Conservation (phyloP, 2,797 vertebrate species). For the Todus mexicanus region DNA sequence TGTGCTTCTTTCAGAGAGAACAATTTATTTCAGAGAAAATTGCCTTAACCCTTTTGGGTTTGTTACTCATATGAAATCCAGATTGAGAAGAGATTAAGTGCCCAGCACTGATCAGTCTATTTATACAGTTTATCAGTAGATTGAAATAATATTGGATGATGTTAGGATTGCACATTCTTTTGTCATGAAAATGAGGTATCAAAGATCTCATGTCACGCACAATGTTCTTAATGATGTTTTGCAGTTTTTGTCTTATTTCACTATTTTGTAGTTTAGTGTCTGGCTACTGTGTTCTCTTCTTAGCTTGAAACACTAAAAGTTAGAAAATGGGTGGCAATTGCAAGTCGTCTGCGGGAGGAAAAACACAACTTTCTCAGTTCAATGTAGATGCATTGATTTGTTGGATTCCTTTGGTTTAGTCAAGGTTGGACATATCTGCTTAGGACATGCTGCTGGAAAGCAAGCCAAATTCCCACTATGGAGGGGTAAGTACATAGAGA, state of each 20-base stretch:
- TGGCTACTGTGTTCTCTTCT: background rate
- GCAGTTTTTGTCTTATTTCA: background rate
- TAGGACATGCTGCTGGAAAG: background rate
- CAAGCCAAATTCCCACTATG: background rate
- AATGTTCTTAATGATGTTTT: background rate
- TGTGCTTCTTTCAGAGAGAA: background rate
- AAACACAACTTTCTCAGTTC: background rate
- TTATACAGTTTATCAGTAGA: background rate
- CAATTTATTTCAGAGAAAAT: background rate
- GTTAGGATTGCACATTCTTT: background rate
- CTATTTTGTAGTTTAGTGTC: background rate
- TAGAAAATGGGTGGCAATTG: background rate
- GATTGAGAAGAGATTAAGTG: background rate
- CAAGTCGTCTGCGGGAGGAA: background rate
- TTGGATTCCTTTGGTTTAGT: background rate
- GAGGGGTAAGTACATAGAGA: background rate
- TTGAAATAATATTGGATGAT: background rate
- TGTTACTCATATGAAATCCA: background rate
- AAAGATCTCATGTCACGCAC: background rate
- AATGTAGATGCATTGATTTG: background rate
- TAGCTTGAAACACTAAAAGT: background rate
- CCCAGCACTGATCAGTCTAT: background rate
- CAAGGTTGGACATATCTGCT: background rate
- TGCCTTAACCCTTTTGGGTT: background rate
- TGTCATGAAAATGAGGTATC: background rate